Base-by-base conservation (phyloP, 2,888 invertebrate species). In the Monochamus alternatus region DNA sequence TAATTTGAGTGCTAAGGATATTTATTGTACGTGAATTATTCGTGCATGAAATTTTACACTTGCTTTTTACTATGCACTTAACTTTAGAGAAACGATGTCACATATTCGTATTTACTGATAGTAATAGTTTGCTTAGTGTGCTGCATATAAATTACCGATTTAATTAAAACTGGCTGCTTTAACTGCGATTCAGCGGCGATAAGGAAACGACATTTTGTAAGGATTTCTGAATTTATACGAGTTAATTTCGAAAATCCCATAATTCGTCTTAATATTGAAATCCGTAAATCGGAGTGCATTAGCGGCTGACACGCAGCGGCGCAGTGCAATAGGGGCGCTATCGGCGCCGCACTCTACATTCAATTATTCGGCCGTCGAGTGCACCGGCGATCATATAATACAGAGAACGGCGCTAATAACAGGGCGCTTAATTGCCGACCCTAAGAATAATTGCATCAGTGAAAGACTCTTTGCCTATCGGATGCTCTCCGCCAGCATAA, bases 221-320 rank as follows among this genome's bases (percentile, higher is more conserved):
- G 65, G 79, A 81, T 80, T 78, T 79, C 74, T 52, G 75, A 78
- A 80, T 81, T 80, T 75, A 73, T 77, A 69, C 78, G 72, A 64
- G 79, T 75, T 80, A 80, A 82, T 80, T 82, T 79, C 73, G 76
- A 78, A 79, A 80, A 81, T 80, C 81, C 77, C 80, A 80, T 81
- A 82, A 81, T 78, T 82, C 81, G 73, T 74, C 77, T 78, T 77
- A 80, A 81, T 81, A 81, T 82, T 79, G 81, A 78, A 74, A 68
- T 60, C 76, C 81, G 80, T 82, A 82, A 82, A 81, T 82, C 73
- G 68, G 72, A 52, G 76, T 72, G 74, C 76, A 75, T 75, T 71
- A 73, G 73, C 76, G 32, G 72, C 70, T 52, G 75, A 76, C 74
- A 75, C 22, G 55, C n/a, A 47, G 47, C 47, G 12, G 68, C 76